Evolutionary conservation across 2,797 vertebrate genomes (phyloP), one percentile per base, ranked within the genome.

Genomic region (Macrochelys suwanniensis): DNA sequence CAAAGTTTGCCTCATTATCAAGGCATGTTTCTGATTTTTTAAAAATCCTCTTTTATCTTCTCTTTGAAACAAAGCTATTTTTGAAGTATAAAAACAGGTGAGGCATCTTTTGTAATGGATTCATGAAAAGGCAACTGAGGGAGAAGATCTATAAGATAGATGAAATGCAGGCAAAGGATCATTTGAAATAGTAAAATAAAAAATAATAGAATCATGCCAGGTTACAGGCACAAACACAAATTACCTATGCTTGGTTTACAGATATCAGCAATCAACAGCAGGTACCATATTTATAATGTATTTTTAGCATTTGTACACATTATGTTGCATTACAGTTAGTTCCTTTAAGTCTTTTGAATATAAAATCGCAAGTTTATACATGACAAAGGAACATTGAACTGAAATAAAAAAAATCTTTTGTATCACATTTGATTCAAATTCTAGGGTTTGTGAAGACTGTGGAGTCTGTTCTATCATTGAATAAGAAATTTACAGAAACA

Each of bases 11-110:
- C 80, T 97, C 8, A 1, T 95, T 90, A 91, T 96, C 95, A 90
- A 93, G 92, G 85, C 88, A 94, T 77, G 37, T 74, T 88, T 96
- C 83, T 82, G 95, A 95, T 97, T 90, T n/a, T 89, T 92, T 95
- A 84, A 77, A 21, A 91, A 78, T 92, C 95, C 2, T 91, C 90
- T 97, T 96, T 96, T 93, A 96, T 96, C 90, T 92, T 79, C 84
- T 28, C 82, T 97, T 97, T 97, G 95, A 96, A 96, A 97, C 95
- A 96, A 95, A 85, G 12, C n/a, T 88, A 90, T 97, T 97, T 61
- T 97, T 97, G 96, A 97, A 97, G 88, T 82, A 84, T 89, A 94
- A 94, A 71, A 97, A 90, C 59, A 98, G 95, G 92, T 89, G 89
- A 82, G 92, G 16, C 83, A 91, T 92, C 87, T 98, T 93, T 96